Base-by-base conservation (phyloP, 2,113 vertebrate genomes). In the Nyctibius bracteatus region DNA sequence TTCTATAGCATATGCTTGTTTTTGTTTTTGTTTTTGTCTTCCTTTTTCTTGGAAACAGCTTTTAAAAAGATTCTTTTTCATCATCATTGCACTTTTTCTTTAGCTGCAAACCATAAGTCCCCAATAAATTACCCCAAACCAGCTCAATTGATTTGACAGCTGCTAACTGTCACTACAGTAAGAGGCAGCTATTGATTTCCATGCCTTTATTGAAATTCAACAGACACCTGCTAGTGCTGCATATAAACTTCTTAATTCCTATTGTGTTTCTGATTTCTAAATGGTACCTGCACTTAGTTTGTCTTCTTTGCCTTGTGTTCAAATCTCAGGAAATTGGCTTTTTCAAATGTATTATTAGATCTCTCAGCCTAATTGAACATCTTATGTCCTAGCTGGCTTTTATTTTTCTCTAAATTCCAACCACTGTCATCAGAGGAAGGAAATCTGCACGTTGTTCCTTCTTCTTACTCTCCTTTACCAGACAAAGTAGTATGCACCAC, bases 71-170 rank as follows among this genome's bases (percentile, higher is more conserved):
- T 9, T 63, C 14, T 58, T 86, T 72, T 88, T 81, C 43, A 88
- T 90, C 63, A 71, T 43, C 19, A 52, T 28, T 74, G 44, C 52
- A 86, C 57, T 83, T 88, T 77, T 80, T 68, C 74, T 83, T 58
- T 81, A 80, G 59, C 41, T 70, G 35, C 24, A 93, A 88, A 84
- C 17, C 15, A 0, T 35, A 86, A 92, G 15, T 67, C 33, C 14
- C 47, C 55, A 91, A 44, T 65, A 93, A 90, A 90, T 92, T 78
- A 92, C 47, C 43, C 62, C 59, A 95, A 94, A 93, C 27, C 52
- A 91, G 43, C 47, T 88, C 49, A 90, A 66, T 1, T 81, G 71
- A 81, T 86, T 65, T 92, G 75, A 83, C 72, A 95, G 67, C 39
- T 86, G 55, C 77, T 77, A 63, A 58, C 27, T 92, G 80, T 92